Conservation (phyloP, 2,888 invertebrate genomes). For the Stenchaetothrips biformis region DNA sequence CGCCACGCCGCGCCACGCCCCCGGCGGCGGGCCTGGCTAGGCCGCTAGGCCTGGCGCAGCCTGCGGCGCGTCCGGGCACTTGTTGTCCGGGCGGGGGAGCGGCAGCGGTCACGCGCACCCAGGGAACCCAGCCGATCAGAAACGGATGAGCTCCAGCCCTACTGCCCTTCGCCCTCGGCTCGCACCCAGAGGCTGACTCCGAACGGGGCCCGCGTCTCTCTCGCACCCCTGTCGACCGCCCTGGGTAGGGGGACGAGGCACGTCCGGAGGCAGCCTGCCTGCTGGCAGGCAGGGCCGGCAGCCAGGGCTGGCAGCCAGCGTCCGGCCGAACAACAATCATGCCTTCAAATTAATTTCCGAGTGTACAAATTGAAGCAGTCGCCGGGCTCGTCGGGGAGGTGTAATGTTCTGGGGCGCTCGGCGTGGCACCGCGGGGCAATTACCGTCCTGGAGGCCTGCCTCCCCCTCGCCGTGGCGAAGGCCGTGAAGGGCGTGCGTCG, state of each 20-base stretch:
- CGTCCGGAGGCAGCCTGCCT: neutral
- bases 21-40: neutral
- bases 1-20: neutral
- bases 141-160: neutral
- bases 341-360: neutral
- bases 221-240: no score
- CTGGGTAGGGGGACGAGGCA: no score
- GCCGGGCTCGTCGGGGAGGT: neutral
- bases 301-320: neutral
- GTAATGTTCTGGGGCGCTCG: neutral
- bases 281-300: no score
- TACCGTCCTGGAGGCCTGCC: neutral
- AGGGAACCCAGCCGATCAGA: neutral
- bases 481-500: no score
- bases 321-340: neutral
- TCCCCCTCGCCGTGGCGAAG: no score
- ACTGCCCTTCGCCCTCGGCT: no score
- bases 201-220: no score
- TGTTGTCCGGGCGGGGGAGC: neutral
- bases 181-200: neutral
- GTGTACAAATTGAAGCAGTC: neutral
- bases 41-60: no score
- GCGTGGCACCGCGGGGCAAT: neutral
- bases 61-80: neutral
- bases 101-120: neutral